Evolutionary conservation across 2,888 invertebrate genomes (phyloP), one percentile per base, ranked within the genome.

Genomic region (Microchrysa polita): DNA sequence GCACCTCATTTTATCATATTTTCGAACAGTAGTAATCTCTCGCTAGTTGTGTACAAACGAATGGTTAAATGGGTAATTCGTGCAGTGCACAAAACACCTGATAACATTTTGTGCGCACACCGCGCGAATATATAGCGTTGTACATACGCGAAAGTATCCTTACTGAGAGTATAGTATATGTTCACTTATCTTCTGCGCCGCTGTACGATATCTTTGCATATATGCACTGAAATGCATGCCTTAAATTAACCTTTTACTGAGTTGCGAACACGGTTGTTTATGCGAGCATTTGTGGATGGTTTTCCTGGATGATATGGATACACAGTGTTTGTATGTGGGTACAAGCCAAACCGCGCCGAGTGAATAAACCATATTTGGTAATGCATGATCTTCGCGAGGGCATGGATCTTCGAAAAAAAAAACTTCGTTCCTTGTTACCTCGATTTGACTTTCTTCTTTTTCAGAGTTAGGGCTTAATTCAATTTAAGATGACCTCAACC

Each of bases 351-450:
- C 60, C 72, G 60, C 53, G 52, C 55, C 5, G 18, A 67, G 67
- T 55, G 60, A 48, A 72, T 60, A 72, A 59, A 73, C 73, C 73
- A 63, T 73, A 73, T 73, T 73, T 73, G 73, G 73, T 73, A 73
- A 73, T 63, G 73, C 73, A 73, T 73, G 73, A 73, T 73, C 73
- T 73, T 73, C 53, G 18, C 61, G 53, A 61, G 53, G 9, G 60
- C 63, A 73, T 69, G 55, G 34, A 69, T 69, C 69, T 69, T 63
- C 34, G 20, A 20, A 44, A 69, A 69, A 65, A 65, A 65, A 44
- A 65, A 63, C 42, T 63, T 22, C 34, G 44, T 65, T 65, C 65
- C 22, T 22, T 42, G 44, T 57, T 40, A 57, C 40, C 40, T 57
- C 14, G 22, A 18, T 40, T 44, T 65, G 44, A 23, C 69, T 69